phyloP scores from a whole-genome alignment of 2,888 invertebrate species.

The Cheilosia variabilis region DNA sequence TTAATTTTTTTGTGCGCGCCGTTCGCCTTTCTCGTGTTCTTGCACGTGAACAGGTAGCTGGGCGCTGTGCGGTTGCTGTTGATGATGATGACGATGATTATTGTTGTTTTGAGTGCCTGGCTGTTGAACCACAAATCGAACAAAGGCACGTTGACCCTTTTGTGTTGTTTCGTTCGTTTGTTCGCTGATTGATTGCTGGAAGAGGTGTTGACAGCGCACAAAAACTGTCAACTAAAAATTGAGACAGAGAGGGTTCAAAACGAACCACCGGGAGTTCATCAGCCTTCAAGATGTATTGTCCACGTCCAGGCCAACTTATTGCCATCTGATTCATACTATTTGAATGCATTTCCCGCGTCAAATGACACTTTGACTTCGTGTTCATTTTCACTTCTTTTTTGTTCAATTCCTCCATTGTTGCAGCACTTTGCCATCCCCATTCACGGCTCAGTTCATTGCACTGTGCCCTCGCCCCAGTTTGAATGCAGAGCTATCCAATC shows the following conservation, averaged over 20 bases:
- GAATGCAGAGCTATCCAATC: constrained; percentile 48
- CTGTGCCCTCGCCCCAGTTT: constrained; percentile 83
- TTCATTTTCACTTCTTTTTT: constrained; percentile 32
- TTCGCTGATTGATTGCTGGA: constrained; percentile 65
- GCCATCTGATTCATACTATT: not conserved
- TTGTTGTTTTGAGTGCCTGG: constrained; percentile 72
- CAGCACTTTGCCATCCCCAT: constrained; percentile 16
- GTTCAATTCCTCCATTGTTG: constrained; percentile 3
- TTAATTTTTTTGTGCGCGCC: constrained; percentile 45
- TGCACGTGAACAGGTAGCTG: constrained; percentile 69
- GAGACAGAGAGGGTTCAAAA: constrained; percentile 10
- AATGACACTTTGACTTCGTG: constrained; percentile 56
- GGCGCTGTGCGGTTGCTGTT: constrained; percentile 31
- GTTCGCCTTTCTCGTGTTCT: constrained; percentile 57
- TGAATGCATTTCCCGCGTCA: constrained; percentile 57
- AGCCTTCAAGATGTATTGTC: too few species aligned
- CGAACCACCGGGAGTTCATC: too few species aligned
- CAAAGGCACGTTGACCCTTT: constrained; percentile 73
- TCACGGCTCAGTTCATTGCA: constrained; percentile 81
- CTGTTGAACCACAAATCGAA: constrained; percentile 75
- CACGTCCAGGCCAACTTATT: too few species aligned
- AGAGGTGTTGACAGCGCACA: constrained; percentile 56
- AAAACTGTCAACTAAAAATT: constrained; percentile 31
- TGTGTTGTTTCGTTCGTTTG: constrained; percentile 45
- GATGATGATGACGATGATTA: constrained; percentile 42